Conservation (phyloP, 2,113 vertebrate species). For the Sebastes schlegelii region DNA sequence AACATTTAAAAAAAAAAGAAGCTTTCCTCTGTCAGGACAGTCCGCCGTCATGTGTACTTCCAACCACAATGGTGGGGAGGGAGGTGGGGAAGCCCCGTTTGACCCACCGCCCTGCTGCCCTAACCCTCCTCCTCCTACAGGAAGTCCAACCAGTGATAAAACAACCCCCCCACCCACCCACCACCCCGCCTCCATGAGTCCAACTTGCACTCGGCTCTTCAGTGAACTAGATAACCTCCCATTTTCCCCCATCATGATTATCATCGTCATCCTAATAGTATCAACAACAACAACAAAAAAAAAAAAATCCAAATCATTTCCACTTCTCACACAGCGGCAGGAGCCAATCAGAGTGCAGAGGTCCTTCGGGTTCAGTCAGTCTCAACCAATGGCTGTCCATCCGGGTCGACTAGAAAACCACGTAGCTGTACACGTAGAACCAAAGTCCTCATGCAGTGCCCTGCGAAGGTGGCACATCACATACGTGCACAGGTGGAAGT, state of each 20-base stretch:
- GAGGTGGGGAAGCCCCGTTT: conserved; percentile 5
- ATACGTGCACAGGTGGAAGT: conserved; percentile 71
- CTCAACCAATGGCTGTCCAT: conserved; percentile 64
- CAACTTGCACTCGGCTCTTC: conserved; percentile 60
- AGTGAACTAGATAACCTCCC: conserved; percentile 64
- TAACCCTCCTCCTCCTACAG: conserved; percentile 31
- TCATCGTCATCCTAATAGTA: conserved; percentile 58
- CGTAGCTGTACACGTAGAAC: conserved; percentile 69
- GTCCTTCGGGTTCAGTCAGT: conserved; percentile 61
- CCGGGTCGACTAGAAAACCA: conserved; percentile 63
- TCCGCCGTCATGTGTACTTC: conserved; percentile 62
- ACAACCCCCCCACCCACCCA: conserved; percentile 32
- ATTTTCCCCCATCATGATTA: conserved; percentile 59
- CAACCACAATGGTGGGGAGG: conserved; percentile 37
- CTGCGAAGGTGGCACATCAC: conserved; percentile 68
- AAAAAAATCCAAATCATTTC: conserved; percentile 55
- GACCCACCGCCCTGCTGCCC: conserved; percentile 24
- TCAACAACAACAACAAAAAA: conserved; percentile 33
- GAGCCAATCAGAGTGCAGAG: conserved; percentile 71
- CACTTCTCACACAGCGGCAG: conserved; percentile 61
- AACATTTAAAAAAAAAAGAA: conserved; percentile 70
- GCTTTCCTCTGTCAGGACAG: conserved; percentile 54
- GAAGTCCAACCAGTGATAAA: conserved; percentile 72
- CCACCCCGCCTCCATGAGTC: conserved; percentile 49
- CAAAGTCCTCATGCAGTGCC: conserved; percentile 77